phyloP scores from a whole-genome alignment of 2,888 invertebrate genomes.

The Deroplatys truncata region DNA sequence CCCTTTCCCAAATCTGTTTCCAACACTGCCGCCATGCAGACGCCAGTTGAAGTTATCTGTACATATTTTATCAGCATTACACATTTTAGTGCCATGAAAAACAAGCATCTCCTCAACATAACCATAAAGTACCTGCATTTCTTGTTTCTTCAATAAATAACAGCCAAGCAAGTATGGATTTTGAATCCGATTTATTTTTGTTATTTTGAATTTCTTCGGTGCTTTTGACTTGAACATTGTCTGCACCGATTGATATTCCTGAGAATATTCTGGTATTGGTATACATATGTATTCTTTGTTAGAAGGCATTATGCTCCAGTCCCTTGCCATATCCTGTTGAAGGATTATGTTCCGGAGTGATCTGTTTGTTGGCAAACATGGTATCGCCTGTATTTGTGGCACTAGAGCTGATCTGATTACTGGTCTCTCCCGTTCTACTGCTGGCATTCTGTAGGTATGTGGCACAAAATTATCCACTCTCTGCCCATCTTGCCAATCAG shows the following conservation, averaged over 20 bases:
- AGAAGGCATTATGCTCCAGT: not conserved
- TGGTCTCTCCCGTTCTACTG: not conserved
- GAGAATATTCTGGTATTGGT: not conserved
- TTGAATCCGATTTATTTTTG: not conserved
- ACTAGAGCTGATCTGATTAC: not conserved
- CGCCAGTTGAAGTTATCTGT: slow-evolving; percentile 3
- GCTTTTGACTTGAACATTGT: not conserved
- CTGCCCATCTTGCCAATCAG: not conserved
- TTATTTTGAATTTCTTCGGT: not conserved
- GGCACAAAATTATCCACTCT: not conserved
- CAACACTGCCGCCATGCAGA: not conserved
- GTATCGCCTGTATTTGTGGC: not conserved
- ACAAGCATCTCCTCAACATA: not conserved
- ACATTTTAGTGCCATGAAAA: not conserved
- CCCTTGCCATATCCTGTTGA: not conserved
- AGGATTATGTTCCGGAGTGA: not conserved
- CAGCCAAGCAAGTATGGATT: not conserved
- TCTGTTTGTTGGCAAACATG: not conserved
- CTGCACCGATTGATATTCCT: not conserved
- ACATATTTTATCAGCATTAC: not conserved
- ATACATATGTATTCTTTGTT: not conserved
- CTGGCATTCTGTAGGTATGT: not conserved
- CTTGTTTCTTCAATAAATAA: not conserved
- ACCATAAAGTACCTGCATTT: not conserved
- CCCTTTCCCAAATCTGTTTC: not conserved